Conservation (phyloP, 2,797 vertebrate species). For the Acanthiza pusilla region DNA sequence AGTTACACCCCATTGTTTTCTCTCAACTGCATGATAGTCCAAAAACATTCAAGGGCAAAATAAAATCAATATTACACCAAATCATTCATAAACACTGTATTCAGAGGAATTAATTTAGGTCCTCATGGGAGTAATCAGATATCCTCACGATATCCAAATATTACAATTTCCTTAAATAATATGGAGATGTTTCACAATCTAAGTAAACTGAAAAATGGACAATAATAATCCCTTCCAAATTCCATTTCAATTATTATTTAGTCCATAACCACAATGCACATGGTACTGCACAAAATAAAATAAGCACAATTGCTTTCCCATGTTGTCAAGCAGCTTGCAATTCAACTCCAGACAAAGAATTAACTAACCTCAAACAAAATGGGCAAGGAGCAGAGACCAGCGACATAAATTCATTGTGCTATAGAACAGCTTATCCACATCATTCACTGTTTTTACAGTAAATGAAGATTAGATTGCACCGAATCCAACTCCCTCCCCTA, state of each 20-base stretch:
- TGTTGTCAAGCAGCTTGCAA: background rate
- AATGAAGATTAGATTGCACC: background rate
- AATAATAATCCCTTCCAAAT: constrained; percentile 3
- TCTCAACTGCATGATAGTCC: background rate
- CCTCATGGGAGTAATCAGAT: background rate
- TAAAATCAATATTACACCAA: background rate
- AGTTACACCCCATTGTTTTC: constrained; percentile 4
- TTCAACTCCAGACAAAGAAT: background rate
- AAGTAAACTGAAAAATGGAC: background rate
- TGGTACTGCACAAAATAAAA: background rate
- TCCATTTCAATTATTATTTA: constrained; percentile 1
- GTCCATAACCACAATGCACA: background rate
- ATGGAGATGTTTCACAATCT: background rate
- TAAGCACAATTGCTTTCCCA: background rate
- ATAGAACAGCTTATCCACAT: background rate
- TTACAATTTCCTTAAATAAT: background rate
- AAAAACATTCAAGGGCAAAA: background rate
- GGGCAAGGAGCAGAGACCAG: background rate
- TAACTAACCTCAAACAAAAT: background rate
- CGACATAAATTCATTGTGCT: background rate
- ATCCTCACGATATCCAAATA: background rate
- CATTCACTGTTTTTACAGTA: background rate
- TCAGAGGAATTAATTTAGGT: background rate
- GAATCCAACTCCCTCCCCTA: background rate
- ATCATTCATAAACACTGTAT: background rate